Evolutionary conservation across 2,888 invertebrate genomes (phyloP), one percentile per base, ranked within the genome.

Genomic region (Embidobia sp.): DNA sequence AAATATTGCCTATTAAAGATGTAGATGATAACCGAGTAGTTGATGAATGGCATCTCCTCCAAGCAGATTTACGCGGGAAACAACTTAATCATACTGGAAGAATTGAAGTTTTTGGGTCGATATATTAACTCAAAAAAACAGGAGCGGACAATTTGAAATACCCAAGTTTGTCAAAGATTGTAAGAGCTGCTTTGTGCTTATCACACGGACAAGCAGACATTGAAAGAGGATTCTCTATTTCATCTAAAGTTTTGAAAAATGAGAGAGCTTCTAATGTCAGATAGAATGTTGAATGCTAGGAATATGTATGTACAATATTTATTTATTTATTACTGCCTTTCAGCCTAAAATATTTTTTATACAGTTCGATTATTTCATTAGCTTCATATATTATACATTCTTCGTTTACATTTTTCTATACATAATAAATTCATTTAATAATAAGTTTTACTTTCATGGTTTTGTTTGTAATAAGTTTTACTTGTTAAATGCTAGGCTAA

Each of bases 11-110:
- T 11, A 51, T 51, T 33, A 51, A 51, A 11, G 19, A 49, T 18
- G 10, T 49, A 2, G 22, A 35, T 13, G 51, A 35, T 16, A 8
- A 31, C 1, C 4, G 1, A 7, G n/a, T 51, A 13, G 10, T 1
- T 13, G 55, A 55, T 22, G 37, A 55, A n/a, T 55, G 55, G 55
- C 37, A 55, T 16, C 37, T 55, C 10, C 40, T 55, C 6, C 55
- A 55, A 55, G 7, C 26, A 26, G 55, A 55, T 19, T 19, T 33
- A 10, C 27, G 31, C 6, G 2, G 10, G 6, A 31, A 29, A 51
- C 11, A 11, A 13, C n/a, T 48, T n/a, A 27, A 11, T 42, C 18
- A 16, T 11, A 13, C 11, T 7, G 40, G 18, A 7, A 51, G 33
- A 31, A 6, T 51, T 13, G 10, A 51, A 1, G 16, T 19, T 51